These are phyloP conservation scores for Lasioglossum morio DNA, from an alignment of 2,888 invertebrate genomes.

Conservation along the genomic window DNA sequence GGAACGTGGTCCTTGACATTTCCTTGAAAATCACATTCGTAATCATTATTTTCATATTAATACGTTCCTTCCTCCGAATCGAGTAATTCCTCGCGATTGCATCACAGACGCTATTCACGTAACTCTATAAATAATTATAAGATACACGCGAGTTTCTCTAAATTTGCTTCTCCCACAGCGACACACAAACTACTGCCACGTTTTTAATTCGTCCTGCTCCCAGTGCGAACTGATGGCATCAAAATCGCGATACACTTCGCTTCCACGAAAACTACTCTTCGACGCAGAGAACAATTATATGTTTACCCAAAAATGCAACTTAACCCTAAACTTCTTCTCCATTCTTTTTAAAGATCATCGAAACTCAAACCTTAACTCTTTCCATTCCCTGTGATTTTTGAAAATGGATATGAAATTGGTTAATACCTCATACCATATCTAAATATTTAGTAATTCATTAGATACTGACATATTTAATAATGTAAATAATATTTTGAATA, in stretches of 20 bases:
- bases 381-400: too few relatives aligned
- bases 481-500: too few relatives aligned
- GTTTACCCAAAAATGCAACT: background rate
- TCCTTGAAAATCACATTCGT: background rate
- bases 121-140: conserved; percentile 11
- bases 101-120: conserved; percentile 2
- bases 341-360: too few relatives aligned
- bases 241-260: background rate
- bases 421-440: too few relatives aligned
- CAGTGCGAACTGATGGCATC: background rate
- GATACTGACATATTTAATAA: too few relatives aligned
- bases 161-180: background rate
- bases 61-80: background rate
- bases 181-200: background rate
- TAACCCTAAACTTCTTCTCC: background rate
- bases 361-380: too few relatives aligned
- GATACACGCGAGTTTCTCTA: background rate
- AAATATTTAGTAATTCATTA: too few relatives aligned
- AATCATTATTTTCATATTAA: background rate
- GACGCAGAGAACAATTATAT: background rate
- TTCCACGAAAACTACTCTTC: background rate
- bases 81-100: background rate
- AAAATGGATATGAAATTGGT: too few relatives aligned
- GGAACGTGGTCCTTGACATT: background rate
- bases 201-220: background rate